These are phyloP conservation scores for Rosalia funebris DNA, from an alignment of 2,888 invertebrate species.

Conservation along the genomic window DNA sequence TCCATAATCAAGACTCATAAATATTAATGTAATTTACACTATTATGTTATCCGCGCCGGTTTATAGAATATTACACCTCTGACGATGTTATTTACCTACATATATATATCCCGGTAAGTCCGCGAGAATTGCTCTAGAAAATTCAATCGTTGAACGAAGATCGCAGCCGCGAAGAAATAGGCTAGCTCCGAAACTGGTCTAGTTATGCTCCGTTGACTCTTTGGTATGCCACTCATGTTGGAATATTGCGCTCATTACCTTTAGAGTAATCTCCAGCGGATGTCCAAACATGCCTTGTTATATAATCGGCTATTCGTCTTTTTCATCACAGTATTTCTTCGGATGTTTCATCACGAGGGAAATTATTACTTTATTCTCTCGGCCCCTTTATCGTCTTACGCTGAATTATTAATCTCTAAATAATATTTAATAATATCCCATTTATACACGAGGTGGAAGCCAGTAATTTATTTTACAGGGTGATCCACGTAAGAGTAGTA, in stretches of 20 bases:
- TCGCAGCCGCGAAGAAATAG: conserved; percentile 14
- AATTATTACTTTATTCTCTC: neutral
- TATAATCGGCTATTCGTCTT: neutral
- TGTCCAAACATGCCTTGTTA: neutral
- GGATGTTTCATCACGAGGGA: neutral
- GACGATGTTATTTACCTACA: no score
- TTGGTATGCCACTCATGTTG: conserved; percentile 29
- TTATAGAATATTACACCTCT: no score
- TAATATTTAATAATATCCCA: no score
- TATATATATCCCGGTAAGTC: no score
- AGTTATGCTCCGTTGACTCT: conserved; percentile 47
- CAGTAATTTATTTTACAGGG: no score
- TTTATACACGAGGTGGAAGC: no score
- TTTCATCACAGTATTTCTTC: neutral
- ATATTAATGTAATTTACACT: no score
- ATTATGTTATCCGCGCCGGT: no score
- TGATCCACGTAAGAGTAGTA: no score
- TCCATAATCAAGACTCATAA: no score
- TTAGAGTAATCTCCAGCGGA: neutral
- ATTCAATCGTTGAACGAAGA: conserved; percentile 1
- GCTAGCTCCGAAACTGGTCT: conserved; percentile 42
- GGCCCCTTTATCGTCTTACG: no score
- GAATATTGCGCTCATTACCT: conserved; percentile 9
- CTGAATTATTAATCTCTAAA: no score
- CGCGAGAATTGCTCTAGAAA: conserved; percentile 19